These are phyloP conservation scores for Metacarcinus magister DNA, from an alignment of 2,888 invertebrate species.

Conservation along the genomic window DNA sequence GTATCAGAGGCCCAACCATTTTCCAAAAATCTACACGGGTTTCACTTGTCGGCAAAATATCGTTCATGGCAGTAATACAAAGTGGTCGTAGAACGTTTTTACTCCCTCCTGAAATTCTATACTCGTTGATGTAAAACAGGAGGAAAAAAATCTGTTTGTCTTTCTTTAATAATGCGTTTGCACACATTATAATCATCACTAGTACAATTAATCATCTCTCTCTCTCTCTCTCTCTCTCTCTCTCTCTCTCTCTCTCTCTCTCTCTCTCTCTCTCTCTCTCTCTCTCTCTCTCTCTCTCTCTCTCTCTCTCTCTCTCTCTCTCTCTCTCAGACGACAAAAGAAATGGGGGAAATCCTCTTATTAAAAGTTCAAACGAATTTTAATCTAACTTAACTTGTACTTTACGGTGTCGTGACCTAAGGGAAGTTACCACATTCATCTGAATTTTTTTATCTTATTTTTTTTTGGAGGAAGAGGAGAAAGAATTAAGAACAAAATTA, in stretches of 20 bases:
- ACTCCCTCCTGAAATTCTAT: neutral
- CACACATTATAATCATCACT: too few species aligned
- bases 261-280: slow-evolving; percentile 56
- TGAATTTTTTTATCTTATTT: too few species aligned
- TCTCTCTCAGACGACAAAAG: neutral
- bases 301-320: slow-evolving; percentile 39
- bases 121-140: neutral
- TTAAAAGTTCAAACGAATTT: neutral
- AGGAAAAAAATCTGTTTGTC: neutral
- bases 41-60: neutral
- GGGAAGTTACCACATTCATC: slow-evolving; percentile 33
- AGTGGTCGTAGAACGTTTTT: neutral
- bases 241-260: slow-evolving; percentile 55
- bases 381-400: neutral
- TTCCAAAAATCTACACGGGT: neutral
- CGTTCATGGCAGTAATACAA: neutral
- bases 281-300: slow-evolving; percentile 26
- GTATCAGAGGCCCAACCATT: neutral
- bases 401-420: neutral
- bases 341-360: neutral
- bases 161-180: neutral
- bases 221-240: slow-evolving; percentile 52
- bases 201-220: neutral
- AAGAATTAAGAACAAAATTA: neutral
- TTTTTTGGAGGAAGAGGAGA: neutral